These are phyloP conservation scores for Myocastor coypus DNA, from an alignment of 2,113 vertebrate species.

Conservation along the genomic window DNA sequence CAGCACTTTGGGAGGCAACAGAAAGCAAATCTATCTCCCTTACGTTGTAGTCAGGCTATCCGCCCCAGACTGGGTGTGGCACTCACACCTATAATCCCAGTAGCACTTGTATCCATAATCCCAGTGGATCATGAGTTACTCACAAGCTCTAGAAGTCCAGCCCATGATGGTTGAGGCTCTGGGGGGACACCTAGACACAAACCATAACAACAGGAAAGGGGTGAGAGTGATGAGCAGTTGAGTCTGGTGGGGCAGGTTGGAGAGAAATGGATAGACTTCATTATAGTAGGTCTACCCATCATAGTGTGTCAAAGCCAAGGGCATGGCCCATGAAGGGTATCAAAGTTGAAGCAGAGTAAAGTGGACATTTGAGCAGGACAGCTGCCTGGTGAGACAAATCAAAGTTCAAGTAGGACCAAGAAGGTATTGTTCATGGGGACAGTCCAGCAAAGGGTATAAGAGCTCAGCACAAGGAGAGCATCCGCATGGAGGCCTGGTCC, in stretches of 20 bases:
- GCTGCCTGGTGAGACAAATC: not conserved
- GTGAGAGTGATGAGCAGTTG: too few relatives aligned
- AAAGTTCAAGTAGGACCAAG: not conserved
- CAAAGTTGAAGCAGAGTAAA: not conserved
- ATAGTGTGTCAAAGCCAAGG: not conserved
- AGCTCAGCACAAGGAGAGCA: not conserved
- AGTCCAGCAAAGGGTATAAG: not conserved
- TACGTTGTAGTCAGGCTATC: too few relatives aligned
- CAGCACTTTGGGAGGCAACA: too few relatives aligned
- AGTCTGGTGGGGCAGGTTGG: not conserved
- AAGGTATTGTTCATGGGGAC: not conserved
- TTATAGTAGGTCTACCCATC: not conserved
- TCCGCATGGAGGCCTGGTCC: not conserved
- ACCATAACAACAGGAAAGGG: not conserved
- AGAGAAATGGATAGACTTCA: not conserved
- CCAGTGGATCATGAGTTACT: too few relatives aligned
- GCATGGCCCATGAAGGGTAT: not conserved
- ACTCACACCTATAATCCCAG: too few relatives aligned
- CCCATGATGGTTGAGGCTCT: too few relatives aligned
- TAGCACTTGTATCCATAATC: too few relatives aligned
- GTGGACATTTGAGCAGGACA: not conserved
- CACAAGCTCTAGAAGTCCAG: too few relatives aligned
- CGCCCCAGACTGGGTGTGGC: too few relatives aligned
- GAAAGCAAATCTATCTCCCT: too few relatives aligned
- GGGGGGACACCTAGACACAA: too few relatives aligned